Conservation (phyloP, 2,888 invertebrate genomes). For the Rhingia campestris region DNA sequence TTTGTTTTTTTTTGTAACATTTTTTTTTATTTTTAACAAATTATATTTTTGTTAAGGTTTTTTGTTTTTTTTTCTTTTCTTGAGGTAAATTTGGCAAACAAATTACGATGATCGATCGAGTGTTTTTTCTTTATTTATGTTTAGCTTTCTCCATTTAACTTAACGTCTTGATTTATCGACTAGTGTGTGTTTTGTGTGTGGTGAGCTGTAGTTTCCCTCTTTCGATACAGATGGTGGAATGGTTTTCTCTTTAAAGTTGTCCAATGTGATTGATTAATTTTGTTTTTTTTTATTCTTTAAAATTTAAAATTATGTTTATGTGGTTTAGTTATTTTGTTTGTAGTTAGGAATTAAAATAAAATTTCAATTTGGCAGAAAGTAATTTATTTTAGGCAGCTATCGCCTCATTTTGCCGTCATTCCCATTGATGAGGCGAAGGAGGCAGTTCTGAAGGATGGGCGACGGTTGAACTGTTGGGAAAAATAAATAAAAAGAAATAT, state of each 20-base stretch:
- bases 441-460: conserved; percentile 99
- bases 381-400: conserved; percentile 82
- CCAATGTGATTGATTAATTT: conserved; percentile 37
- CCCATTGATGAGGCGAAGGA: conserved; percentile 99
- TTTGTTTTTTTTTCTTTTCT: conserved; percentile 73
- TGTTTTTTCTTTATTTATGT: conserved; percentile 54
- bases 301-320: conserved; percentile 41
- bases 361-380: conserved; percentile 73
- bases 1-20: conserved; percentile 9
- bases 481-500: conserved; percentile 36
- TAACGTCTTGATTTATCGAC: conserved; percentile 75
- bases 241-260: conserved; percentile 59
- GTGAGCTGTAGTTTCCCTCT: conserved; percentile 77
- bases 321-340: conserved; percentile 55
- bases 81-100: conserved; percentile 83
- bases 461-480: conserved; percentile 92
- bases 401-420: conserved; percentile 88
- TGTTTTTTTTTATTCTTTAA: no score
- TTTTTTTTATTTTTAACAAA: conserved; percentile 58
- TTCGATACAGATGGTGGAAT: conserved; percentile 76
- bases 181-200: conserved; percentile 76
- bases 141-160: conserved; percentile 49
- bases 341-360: conserved; percentile 76
- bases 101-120: conserved; percentile 74
- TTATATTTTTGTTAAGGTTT: conserved; percentile 56